Conservation (phyloP, 2,888 invertebrate species). For the Lutraria lutraria region DNA sequence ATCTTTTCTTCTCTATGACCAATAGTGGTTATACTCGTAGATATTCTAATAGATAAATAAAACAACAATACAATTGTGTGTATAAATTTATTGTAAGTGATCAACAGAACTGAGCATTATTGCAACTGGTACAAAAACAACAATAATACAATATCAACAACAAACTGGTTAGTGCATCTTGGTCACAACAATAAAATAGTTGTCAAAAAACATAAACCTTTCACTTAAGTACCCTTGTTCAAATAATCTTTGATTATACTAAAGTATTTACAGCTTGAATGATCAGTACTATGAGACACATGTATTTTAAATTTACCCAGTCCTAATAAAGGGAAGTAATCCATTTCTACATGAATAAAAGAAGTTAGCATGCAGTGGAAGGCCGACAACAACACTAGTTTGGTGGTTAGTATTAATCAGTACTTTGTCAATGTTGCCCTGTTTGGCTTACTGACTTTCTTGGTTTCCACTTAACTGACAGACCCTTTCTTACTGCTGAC, state of each 20-base stretch:
- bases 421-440: too few species aligned
- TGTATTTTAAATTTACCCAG: background rate
- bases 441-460: too few species aligned
- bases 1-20: too few species aligned
- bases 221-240: background rate
- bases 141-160: slow-evolving; percentile 7
- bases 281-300: background rate
- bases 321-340: background rate
- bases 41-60: background rate
- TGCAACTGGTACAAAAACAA: slow-evolving; percentile 9
- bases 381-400: too few species aligned
- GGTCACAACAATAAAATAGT: background rate
- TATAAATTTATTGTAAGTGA: slow-evolving; percentile 5
- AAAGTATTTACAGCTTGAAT: background rate
- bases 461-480: too few species aligned
- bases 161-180: background rate
- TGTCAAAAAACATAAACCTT: background rate
- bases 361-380: too few species aligned
- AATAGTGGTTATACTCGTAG: too few species aligned
- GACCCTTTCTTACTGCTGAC: too few species aligned
- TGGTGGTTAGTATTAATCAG: too few species aligned
- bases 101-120: background rate
- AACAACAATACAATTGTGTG: background rate
- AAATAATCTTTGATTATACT: background rate
- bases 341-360: too few species aligned